Evolutionary conservation across 2,797 vertebrate species (phyloP).

Genomic region (Tarsius wallacei): DNA sequence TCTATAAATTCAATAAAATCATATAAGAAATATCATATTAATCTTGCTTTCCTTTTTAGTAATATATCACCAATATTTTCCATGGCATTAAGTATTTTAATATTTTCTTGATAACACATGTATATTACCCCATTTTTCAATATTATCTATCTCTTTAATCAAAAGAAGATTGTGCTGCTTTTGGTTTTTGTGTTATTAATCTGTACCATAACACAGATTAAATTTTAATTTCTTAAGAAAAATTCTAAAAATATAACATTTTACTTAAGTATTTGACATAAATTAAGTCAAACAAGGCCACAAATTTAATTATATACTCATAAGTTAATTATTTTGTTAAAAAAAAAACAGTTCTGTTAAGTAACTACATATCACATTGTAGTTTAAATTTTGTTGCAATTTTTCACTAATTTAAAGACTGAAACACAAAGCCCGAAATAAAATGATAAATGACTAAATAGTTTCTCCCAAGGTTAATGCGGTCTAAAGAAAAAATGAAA

Average conservation of each 20-base stretch:
- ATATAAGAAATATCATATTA: neutral
- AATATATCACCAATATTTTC: neutral
- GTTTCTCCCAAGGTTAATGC: constrained; percentile 16
- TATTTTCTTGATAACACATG: neutral
- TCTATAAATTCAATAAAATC: neutral
- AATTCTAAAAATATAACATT: neutral
- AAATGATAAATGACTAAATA: constrained; percentile 12
- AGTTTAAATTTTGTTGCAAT: constrained; percentile 33
- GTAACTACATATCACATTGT: neutral
- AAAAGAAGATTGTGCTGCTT: neutral
- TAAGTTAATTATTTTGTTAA: neutral
- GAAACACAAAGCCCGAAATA: constrained; percentile 3
- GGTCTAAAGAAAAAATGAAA: constrained; percentile 25
- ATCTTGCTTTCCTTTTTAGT: neutral
- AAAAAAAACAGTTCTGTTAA: neutral
- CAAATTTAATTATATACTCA: neutral
- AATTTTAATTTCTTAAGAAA: neutral
- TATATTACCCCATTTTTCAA: neutral
- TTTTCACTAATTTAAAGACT: constrained; percentile 27
- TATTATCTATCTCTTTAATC: neutral
- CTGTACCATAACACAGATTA: neutral
- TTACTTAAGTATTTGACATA: constrained; percentile 3
- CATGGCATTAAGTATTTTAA: neutral
- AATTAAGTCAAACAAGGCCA: neutral
- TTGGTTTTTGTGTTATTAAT: neutral